Conservation (phyloP, 2,797 vertebrate genomes). For the Miichthys miiuy region DNA sequence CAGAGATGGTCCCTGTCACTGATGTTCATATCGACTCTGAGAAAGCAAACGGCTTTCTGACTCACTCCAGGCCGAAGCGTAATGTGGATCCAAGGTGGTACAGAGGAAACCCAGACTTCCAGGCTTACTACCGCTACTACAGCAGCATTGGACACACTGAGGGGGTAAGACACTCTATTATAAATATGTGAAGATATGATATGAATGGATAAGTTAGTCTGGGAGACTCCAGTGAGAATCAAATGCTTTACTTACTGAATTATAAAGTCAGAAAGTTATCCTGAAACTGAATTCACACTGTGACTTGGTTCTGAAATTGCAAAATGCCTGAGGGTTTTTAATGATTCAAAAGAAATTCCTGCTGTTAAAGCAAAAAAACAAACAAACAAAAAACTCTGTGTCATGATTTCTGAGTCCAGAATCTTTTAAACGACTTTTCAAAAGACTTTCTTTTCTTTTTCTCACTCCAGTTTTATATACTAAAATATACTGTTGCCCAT, state of each 20-base stretch:
- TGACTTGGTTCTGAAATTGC: not conserved
- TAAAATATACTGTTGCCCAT: too few relatives aligned
- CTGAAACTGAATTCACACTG: not conserved
- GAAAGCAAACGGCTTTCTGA: constrained; percentile 82
- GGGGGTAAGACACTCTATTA: constrained; percentile 77
- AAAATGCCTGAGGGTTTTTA: not conserved
- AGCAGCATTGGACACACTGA: constrained; percentile 89
- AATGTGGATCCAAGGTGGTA: constrained; percentile 84
- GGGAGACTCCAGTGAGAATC: not conserved
- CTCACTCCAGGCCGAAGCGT: constrained; percentile 79
- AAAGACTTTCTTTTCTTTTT: too few relatives aligned
- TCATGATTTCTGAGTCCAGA: too few relatives aligned
- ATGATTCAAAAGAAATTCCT: not conserved
- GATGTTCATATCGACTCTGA: constrained; percentile 68
- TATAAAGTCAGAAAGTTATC: not conserved
- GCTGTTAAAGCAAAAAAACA: not conserved
- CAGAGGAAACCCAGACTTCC: constrained; percentile 85
- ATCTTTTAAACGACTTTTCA: too few relatives aligned
- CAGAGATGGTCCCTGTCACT: constrained; percentile 77
- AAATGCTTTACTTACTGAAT: not conserved
- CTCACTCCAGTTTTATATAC: too few relatives aligned
- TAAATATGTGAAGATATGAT: not conserved
- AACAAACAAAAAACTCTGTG: not conserved
- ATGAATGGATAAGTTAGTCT: rapidly evolving
- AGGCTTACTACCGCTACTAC: constrained; percentile 89